These are phyloP conservation scores for Vespertilio murinus DNA, from an alignment of 2,797 vertebrate genomes.

Conservation along the genomic window DNA sequence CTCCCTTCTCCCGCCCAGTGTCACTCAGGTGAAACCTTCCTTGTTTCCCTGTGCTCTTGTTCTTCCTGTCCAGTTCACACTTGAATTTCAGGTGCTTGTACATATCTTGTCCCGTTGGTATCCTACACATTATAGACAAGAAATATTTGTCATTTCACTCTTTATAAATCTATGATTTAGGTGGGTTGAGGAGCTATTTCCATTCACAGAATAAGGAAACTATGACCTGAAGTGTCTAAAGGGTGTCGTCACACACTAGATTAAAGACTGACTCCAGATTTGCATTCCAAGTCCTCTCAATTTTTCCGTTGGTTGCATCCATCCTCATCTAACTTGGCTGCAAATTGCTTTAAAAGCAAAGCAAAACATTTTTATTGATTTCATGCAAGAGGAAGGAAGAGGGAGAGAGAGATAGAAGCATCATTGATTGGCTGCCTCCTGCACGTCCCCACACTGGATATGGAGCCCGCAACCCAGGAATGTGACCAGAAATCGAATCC, in stretches of 20 bases:
- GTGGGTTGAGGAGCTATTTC: neutral
- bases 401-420: no score
- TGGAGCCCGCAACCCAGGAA: no score
- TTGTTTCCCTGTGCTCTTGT: neutral
- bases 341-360: neutral
- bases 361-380: no score
- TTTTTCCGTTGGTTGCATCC: neutral
- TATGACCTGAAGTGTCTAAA: neutral
- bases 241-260: neutral
- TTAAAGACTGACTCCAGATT: neutral
- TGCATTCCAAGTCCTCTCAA: neutral
- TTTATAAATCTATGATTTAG: neutral
- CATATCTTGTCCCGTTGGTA: neutral
- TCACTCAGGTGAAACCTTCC: neutral
- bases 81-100: neutral
- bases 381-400: no score
- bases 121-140: neutral
- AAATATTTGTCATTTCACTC: neutral
- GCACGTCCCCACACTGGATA: no score
- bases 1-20: neutral
- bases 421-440: no score
- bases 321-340: neutral
- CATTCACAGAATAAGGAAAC: neutral
- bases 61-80: accelerated
- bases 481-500: no score